Conservation (phyloP, 2,888 invertebrate species). For the Melanostoma mellinum region DNA sequence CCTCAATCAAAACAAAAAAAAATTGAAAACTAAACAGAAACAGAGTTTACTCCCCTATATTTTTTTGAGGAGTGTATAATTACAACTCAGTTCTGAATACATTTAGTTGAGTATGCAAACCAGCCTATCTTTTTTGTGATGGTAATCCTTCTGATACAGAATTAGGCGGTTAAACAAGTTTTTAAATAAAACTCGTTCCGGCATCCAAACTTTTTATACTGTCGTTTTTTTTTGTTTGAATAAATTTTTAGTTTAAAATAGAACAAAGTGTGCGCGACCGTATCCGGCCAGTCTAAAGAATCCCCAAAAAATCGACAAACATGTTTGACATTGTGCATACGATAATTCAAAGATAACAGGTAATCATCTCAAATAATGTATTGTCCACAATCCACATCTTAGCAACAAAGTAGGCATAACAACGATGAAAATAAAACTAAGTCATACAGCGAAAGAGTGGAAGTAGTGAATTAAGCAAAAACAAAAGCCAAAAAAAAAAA, state of each 20-base stretch:
- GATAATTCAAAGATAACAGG: constrained; percentile 20
- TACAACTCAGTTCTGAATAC: constrained; percentile 7
- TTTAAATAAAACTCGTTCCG: constrained; percentile 61
- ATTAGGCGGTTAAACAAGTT: constrained; percentile 24
- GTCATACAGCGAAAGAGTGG: constrained; percentile 27
- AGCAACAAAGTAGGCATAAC: constrained; percentile 18
- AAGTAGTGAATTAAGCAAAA: constrained; percentile 33
- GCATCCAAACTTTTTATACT: constrained; percentile 28
- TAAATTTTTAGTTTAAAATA: constrained; percentile 40
- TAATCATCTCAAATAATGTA: constrained; percentile 40
- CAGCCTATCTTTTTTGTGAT: constrained; percentile 24
- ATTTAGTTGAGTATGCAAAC: constrained; percentile 6
- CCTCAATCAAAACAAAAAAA: too few relatives aligned
- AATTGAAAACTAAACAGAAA: too few relatives aligned
- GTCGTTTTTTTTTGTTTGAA: constrained; percentile 15
- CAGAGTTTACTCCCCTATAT: too few relatives aligned
- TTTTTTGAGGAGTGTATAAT: not conserved
- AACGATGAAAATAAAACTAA: constrained; percentile 19
- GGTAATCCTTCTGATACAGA: constrained; percentile 11
- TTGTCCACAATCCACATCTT: constrained; percentile 11
- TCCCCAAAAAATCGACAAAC: constrained; percentile 10
- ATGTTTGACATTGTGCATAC: not conserved
- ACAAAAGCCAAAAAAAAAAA: constrained; percentile 62
- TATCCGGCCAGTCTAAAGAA: constrained; percentile 37
- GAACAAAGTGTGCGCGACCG: constrained; percentile 14